Conservation (phyloP, 2,888 invertebrate genomes). For the Linnaemya vulpina region DNA sequence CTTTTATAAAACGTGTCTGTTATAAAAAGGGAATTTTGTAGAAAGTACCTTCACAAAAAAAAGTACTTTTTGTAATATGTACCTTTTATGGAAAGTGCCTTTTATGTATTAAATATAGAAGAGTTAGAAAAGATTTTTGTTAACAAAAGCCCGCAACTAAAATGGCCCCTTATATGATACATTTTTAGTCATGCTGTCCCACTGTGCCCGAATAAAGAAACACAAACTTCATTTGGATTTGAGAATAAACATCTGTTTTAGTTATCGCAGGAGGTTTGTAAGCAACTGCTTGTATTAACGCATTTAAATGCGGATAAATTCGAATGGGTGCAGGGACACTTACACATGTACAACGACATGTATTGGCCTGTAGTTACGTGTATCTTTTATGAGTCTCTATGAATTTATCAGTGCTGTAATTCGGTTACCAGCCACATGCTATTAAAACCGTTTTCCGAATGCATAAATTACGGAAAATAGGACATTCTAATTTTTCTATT, state of each 20-base stretch:
- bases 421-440: conserved; percentile 53
- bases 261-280: neutral
- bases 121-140: neutral
- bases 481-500: conserved; percentile 1
- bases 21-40: neutral
- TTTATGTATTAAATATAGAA: neutral
- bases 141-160: neutral
- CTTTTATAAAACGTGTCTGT: no score
- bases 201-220: neutral
- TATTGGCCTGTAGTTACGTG: conserved; percentile 11
- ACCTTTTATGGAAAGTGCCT: no score
- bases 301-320: neutral
- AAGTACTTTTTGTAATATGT: neutral
- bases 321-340: no score
- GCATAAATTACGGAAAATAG: conserved; percentile 60
- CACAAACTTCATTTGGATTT: neutral
- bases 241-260: conserved; percentile 28
- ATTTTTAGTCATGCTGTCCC: neutral
- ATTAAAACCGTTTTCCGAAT: conserved; percentile 50
- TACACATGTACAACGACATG: neutral
- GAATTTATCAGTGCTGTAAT: conserved; percentile 47
- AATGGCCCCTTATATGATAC: neutral
- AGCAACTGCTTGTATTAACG: neutral
- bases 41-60: neutral
- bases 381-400: conserved; percentile 9